Evolutionary conservation across 2,797 vertebrate genomes (phyloP), one percentile per base, ranked within the genome.

Genomic region (Alectoris magna): DNA sequence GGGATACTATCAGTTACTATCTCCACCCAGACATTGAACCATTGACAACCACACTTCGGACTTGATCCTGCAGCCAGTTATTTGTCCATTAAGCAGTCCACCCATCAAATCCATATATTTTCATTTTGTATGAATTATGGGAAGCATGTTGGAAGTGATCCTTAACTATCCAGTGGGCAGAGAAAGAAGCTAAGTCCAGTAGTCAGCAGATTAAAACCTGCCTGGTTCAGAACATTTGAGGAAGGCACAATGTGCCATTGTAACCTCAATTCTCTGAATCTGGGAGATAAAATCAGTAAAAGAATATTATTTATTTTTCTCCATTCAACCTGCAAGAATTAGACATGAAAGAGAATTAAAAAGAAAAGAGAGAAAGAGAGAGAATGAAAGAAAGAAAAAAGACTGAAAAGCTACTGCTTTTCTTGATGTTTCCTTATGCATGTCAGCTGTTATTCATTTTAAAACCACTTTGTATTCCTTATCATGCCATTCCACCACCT

Each of bases 241-340:
- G n/a, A 53, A 36, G 0, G 0, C 23, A 11, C 38, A 51, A 49
- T 24, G 24, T 31, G 68, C 26, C 6, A 5, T 27, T 13, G 39
- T 26, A 81, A 17, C 39, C 34, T n/a, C 4, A 2, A 4, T 60
- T 22, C 60, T 78, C 43, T 73, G n/a, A 4, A 13, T 73, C 13
- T 70, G 31, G 15, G 21, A 38, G 43, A 59, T 46, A 12, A 74
- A 69, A 12, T 36, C 24, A 13, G 10, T 59, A 70, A 53, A 4
- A 68, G 17, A 79, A 34, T 39, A 62, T 11, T 10, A 36, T 14
- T 19, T 53, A 43, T 43, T 38, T 49, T 7, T 60, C 18, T 66
- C 70, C 31, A 26, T 22, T 74, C 15, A 12, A 15, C 13, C n/a
- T 38, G 27, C 4, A 66, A 53, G 31, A 31, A 19, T n/a, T 27